Percentiles rank a stretch among this genome's conserved stretches.
Evolutionary conservation across 2,113 vertebrate genomes (phyloP).

Genomic region (Loxodonta africana): DNA sequence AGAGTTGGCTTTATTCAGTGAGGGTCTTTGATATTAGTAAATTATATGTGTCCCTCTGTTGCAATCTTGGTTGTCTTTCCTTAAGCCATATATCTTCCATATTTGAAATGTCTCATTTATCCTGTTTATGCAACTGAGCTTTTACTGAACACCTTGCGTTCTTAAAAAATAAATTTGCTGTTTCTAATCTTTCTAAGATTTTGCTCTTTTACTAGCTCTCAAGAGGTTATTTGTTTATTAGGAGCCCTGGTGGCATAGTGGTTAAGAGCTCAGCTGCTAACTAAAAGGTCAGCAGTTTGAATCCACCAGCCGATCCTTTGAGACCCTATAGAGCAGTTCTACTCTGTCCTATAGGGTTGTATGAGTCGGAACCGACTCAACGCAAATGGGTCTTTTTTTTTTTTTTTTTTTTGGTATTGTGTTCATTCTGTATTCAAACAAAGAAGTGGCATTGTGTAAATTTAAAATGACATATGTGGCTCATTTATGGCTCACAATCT

Average conservation of each 20-base stretch:
- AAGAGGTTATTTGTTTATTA: constrained; percentile 22
- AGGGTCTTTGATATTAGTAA: constrained; percentile 72
- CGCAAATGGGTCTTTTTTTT: too few species aligned
- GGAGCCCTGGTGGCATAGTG: too few species aligned
- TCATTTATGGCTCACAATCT: not conserved
- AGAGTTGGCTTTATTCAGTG: constrained; percentile 77
- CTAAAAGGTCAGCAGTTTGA: too few species aligned
- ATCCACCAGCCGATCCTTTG: too few species aligned
- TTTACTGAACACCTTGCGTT: constrained; percentile 63
- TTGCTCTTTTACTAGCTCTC: constrained; percentile 27
- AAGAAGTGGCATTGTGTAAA: not conserved
- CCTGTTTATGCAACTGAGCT: constrained; percentile 18
- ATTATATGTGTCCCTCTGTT: constrained; percentile 51
- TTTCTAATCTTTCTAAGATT: constrained; percentile 18
- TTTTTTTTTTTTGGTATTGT: not conserved
- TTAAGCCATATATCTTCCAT: constrained; percentile 54
- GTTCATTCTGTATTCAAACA: not conserved
- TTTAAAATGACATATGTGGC: not conserved
- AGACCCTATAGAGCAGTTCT: too few species aligned
- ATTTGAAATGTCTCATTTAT: constrained; percentile 75
- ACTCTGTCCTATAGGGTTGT: too few species aligned
- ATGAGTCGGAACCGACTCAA: too few species aligned
- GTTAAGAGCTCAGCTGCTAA: too few species aligned
- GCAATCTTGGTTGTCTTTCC: constrained; percentile 42
- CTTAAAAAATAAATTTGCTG: constrained; percentile 12